These are phyloP conservation scores for Reticulitermes speratus DNA, from an alignment of 1,140 invertebrate genomes.

Conservation along the genomic window DNA sequence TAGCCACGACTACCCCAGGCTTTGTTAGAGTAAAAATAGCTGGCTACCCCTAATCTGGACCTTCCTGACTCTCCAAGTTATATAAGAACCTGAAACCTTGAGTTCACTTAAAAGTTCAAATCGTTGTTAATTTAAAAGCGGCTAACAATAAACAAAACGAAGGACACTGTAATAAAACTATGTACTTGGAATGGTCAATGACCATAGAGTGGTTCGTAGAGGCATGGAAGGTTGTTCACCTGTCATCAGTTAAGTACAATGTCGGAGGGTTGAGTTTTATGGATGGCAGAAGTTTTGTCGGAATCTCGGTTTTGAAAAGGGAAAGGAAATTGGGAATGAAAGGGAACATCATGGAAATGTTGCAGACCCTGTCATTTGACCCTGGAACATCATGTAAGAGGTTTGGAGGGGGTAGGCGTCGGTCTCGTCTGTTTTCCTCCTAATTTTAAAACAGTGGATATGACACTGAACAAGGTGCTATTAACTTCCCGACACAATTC, in stretches of 20 bases:
- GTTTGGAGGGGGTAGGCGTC: too few relatives aligned
- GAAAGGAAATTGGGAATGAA: background rate
- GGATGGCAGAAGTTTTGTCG: background rate
- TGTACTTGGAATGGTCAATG: background rate
- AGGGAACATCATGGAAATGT: background rate
- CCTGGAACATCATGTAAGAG: background rate
- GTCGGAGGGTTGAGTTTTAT: background rate
- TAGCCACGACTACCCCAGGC: too few relatives aligned
- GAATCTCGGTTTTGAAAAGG: background rate
- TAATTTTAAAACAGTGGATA: too few relatives aligned
- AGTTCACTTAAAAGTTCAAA: too few relatives aligned
- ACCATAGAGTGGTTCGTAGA: background rate
- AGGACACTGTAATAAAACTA: background rate
- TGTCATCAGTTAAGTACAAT: background rate
- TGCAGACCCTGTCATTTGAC: constrained; percentile 4
- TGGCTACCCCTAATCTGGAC: too few relatives aligned
- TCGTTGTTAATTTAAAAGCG: background rate
- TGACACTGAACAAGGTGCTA: too few relatives aligned
- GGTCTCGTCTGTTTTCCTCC: too few relatives aligned
- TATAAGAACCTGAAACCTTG: too few relatives aligned
- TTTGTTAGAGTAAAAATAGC: too few relatives aligned
- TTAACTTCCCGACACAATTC: too few relatives aligned
- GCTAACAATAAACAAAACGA: background rate
- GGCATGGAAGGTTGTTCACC: background rate
- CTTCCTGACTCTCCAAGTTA: too few relatives aligned